Base-by-base conservation (phyloP, 2,888 invertebrate genomes). In the Slavum lentiscoides region DNA sequence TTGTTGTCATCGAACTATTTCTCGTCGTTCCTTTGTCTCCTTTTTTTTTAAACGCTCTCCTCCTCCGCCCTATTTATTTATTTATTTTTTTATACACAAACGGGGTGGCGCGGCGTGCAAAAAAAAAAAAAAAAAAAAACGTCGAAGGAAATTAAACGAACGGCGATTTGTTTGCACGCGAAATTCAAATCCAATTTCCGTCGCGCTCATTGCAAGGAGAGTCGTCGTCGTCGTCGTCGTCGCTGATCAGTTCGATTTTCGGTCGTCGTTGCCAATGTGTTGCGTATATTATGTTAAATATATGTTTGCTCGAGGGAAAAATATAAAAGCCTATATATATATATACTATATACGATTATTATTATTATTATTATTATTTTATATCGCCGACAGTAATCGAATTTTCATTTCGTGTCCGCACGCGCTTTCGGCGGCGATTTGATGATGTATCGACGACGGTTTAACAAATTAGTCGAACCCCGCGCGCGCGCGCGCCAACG, bases 101-200 rank as follows among this genome's bases (percentile, higher is more conserved):
- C 59, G 21, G 67, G 67, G 76, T 17, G 58, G 68, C 39, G 17
- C 6, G 53, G 1, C 30, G 4, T 30, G 30, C 30, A 30, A 30
- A 30, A 30, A 30, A 30, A 30, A 30, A 30, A 30, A 30, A 30
- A 30, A 30, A 30, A 53, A 30, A 69, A 62, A 68, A 13, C 19
- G 39, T 53, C 11, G 43, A 55, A 62, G 53, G 64, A 80, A 80
- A 72, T 80, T 70, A 80, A 72, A 80, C 70, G 72, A 66, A 72
- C 80, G 17, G 49, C 72, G 80, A 80, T 80, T 80, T 80, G 80
- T 80, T 80, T 80, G 55, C 80, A 72, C 72, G 72, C 72, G 64
- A 80, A 80, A 80, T 80, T 80, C 80, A 80, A 80, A 80, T 80
- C 80, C 80, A 80, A 80, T 80, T 80, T 80, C 80, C 68, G 39